Percentiles rank a stretch among this genome's conserved stretches.
Evolutionary conservation across 2,797 vertebrate genomes (phyloP).

Genomic region (Hippocampus kuda): DNA sequence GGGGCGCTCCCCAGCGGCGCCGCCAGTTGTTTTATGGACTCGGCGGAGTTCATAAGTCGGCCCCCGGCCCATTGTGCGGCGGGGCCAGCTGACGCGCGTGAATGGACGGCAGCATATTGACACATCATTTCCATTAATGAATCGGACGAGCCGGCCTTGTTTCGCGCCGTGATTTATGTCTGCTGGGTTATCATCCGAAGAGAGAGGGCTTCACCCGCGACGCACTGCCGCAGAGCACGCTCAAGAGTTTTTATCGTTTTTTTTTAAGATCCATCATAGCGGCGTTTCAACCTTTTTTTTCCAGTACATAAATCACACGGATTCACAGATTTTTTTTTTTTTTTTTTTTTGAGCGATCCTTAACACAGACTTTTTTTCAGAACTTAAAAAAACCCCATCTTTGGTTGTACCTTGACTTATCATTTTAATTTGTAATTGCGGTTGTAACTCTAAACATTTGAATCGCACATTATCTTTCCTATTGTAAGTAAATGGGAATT

Average conservation of each 20-base stretch:
- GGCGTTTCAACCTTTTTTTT: neutral
- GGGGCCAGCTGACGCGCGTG: conserved; percentile 88
- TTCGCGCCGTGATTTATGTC: conserved; percentile 76
- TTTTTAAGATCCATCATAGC: neutral
- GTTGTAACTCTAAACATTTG: neutral
- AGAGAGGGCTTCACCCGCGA: conserved; percentile 46
- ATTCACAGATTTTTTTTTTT: neutral
- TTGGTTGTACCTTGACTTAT: neutral
- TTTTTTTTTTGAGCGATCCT: neutral
- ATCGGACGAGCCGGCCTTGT: conserved; percentile 79
- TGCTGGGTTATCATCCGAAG: conserved; percentile 48
- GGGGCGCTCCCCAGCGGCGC: conserved; percentile 75
- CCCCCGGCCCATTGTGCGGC: conserved; percentile 77
- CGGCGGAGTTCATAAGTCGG: conserved; percentile 92
- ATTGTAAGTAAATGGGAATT: neutral
- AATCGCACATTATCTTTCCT: neutral
- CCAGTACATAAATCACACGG: neutral
- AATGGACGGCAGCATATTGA: conserved; percentile 91
- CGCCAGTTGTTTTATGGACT: conserved; percentile 98
- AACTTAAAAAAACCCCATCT: neutral
- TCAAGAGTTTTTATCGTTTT: neutral
- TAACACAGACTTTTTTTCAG: too few relatives aligned
- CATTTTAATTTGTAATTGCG: neutral
- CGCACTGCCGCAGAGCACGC: neutral
- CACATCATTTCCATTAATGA: conserved; percentile 97